Conservation (phyloP, 2,113 vertebrate genomes). For the Ornithorhynchus anatinus region DNA sequence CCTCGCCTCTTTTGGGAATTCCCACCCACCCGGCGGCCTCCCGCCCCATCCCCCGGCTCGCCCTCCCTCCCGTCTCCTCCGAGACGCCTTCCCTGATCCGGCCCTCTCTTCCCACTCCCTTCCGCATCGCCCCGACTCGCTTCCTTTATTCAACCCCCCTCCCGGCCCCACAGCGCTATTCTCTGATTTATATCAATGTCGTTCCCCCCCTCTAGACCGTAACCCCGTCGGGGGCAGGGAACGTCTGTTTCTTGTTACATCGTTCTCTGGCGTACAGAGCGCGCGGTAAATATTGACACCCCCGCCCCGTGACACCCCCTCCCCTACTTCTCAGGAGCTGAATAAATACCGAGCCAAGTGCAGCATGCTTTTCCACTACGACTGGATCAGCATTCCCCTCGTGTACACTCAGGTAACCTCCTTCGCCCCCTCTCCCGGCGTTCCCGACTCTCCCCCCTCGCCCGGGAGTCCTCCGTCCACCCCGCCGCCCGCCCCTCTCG, state of each 20-base stretch:
- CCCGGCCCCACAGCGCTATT: no score
- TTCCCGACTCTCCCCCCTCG: neutral
- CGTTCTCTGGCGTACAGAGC: no score
- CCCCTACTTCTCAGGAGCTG: conserved; percentile 76
- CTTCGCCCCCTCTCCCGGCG: neutral
- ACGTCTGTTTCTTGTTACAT: no score
- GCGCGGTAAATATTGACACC: no score
- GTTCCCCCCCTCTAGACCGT: no score
- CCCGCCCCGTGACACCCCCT: neutral
- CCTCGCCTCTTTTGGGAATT: no score
- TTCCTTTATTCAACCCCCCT: neutral
- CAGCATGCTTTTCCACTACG: conserved; percentile 88
- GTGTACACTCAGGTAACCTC: conserved; percentile 86
- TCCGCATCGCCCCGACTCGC: neutral
- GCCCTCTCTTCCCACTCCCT: neutral
- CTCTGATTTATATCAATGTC: no score
- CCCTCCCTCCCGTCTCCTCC: neutral
- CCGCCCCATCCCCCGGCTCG: neutral
- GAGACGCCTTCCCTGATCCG: neutral
- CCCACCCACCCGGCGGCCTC: neutral
- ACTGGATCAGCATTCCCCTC: conserved; percentile 92
- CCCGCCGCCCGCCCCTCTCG: neutral
- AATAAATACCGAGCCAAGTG: conserved; percentile 87
- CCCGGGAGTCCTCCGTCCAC: neutral
- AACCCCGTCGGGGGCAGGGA: no score